Conservation (phyloP, 2,888 invertebrate genomes). For the Eupithecia inturbata region DNA sequence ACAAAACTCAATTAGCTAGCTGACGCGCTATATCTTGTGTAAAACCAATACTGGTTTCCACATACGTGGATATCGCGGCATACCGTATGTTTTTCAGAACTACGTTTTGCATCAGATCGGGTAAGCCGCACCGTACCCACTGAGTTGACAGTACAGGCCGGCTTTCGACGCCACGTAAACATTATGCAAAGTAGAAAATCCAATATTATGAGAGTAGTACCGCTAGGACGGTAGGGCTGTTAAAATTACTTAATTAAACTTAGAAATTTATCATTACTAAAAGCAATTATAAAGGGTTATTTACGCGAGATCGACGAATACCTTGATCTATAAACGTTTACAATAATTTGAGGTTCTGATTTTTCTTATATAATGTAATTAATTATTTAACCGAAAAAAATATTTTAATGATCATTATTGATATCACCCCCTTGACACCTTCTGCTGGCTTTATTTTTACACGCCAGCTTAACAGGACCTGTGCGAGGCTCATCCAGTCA, state of each 20-base stretch:
- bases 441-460: too few relatives aligned
- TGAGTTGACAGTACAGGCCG: not conserved
- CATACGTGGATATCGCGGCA: too few relatives aligned
- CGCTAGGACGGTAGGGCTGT: not conserved
- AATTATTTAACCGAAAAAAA: too few relatives aligned
- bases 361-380: not conserved
- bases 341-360: not conserved
- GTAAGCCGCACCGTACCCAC: not conserved
- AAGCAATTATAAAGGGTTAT: not conserved
- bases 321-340: too few relatives aligned
- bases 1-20: too few relatives aligned
- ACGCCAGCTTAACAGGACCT: too few relatives aligned
- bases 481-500: too few relatives aligned
- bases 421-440: too few relatives aligned
- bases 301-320: too few relatives aligned
- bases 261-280: not conserved
- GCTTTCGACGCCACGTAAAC: constrained; percentile 48
- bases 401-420: too few relatives aligned
- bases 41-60: not conserved
- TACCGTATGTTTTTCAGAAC: not conserved
- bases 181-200: constrained; percentile 74
- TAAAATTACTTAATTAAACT: constrained; percentile 1
- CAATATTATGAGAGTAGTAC: constrained; percentile 55
- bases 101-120: not conserved
- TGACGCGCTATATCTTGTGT: too few relatives aligned